phyloP scores from a whole-genome alignment of 2,113 vertebrate genomes.

The Mustelus asterias region DNA sequence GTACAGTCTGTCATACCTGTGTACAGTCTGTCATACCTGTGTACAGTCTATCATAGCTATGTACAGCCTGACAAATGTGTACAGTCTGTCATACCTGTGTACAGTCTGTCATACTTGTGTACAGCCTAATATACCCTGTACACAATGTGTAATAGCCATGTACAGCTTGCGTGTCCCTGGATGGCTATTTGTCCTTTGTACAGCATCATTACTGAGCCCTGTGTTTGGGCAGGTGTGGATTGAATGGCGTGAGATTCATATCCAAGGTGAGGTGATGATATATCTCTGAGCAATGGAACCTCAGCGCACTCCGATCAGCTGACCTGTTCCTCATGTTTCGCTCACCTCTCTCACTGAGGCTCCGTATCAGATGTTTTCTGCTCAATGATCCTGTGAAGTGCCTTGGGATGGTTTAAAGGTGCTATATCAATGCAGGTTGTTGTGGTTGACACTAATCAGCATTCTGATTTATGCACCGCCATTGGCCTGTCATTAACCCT shows the following conservation, averaged over 20 bases:
- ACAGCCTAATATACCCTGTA: neutral
- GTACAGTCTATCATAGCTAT: neutral
- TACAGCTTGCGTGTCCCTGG: neutral
- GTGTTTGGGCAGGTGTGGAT: neutral
- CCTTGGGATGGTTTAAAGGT: neutral
- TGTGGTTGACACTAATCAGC: neutral
- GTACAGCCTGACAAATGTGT: no score
- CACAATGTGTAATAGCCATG: no score
- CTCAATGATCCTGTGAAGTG: neutral
- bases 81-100: neutral
- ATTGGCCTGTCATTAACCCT: neutral
- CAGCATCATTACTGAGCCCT: neutral
- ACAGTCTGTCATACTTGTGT: neutral
- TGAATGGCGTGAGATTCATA: neutral
- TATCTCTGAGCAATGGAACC: neutral
- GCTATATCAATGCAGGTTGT: neutral
- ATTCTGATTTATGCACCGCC: neutral
- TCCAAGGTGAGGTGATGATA: neutral
- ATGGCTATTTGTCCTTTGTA: neutral
- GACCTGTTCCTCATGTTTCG: neutral
- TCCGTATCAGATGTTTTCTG: neutral
- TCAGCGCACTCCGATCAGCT: neutral
- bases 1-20: neutral
- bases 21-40: neutral
- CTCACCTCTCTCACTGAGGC: neutral